Conservation (phyloP, 64 coral and sea anemone species). For the Catalaphyllia jardinei region DNA sequence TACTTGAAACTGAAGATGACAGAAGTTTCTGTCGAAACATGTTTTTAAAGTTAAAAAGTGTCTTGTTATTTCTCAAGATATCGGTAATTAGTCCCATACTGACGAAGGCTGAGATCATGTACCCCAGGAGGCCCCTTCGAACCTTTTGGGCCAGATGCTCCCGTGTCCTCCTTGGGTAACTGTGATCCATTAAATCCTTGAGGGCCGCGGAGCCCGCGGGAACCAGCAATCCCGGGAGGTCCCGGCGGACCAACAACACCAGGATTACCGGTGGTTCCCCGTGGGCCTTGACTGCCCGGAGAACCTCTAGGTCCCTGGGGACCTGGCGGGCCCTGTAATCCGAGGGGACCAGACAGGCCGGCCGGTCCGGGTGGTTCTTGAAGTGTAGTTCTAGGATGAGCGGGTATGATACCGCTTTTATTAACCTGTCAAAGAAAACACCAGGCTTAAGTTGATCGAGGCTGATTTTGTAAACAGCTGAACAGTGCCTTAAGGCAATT, state of each 20-base stretch:
- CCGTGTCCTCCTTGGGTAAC: conserved; percentile 46
- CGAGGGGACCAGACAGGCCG: conserved; percentile 11
- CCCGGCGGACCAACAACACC: conserved; percentile 12
- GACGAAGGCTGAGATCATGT: not conserved
- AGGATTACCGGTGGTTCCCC: conserved; percentile 2
- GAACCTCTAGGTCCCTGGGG: conserved; percentile 30
- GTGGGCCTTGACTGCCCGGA: conserved; percentile 16
- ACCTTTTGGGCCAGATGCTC: conserved; percentile 38
- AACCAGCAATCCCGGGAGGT: conserved; percentile 12
- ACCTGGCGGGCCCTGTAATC: conserved; percentile 30
- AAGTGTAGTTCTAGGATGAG: not conserved
- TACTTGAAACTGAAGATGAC: no score
- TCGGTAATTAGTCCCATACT: not conserved
- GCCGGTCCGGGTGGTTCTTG: conserved; percentile 3
- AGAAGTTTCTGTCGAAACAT: no score
- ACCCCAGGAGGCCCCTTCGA: conserved; percentile 7
- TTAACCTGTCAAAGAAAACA: not conserved
- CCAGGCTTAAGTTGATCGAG: not conserved
- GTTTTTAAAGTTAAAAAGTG: no score
- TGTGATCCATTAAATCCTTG: conserved; percentile 11
- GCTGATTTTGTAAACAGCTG: not conserved
- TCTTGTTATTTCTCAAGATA: no score
- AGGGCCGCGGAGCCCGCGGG: conserved; percentile 15
- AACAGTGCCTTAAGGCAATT: not conserved
- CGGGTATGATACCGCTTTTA: not conserved